Evolutionary conservation across 2,888 invertebrate species (phyloP).

Genomic region (Dermolepida albohirtum): DNA sequence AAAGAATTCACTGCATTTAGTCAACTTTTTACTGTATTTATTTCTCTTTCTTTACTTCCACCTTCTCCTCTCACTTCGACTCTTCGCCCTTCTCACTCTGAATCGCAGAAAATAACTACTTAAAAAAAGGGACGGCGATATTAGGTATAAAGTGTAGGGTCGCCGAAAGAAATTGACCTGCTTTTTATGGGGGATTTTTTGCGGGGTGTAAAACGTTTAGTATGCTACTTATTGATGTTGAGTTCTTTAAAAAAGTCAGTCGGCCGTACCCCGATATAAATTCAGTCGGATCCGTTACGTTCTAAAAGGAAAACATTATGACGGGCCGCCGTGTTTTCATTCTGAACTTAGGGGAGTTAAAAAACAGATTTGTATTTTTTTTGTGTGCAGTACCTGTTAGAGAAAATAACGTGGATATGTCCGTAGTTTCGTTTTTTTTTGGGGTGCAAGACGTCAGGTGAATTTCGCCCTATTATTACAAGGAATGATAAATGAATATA

Average conservation of each 20-base stretch:
- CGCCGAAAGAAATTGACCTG: slow-evolving; percentile 45
- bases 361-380: slow-evolving; percentile 51
- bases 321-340: not conserved
- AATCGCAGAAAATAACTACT: slow-evolving; percentile 7
- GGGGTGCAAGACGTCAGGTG: slow-evolving; percentile 51
- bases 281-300: slow-evolving; percentile 52
- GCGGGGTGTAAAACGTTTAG: slow-evolving; percentile 62
- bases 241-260: slow-evolving; percentile 55
- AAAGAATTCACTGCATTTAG: slow-evolving; percentile 33
- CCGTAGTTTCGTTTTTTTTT: slow-evolving; percentile 8
- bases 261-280: not conserved
- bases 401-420: not conserved
- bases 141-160: not conserved
- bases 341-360: slow-evolving; percentile 45
- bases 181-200: slow-evolving; percentile 59
- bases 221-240: slow-evolving; percentile 59
- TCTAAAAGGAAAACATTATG: slow-evolving; percentile 16
- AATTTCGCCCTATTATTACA: slow-evolving; percentile 41
- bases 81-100: not conserved
- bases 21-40: slow-evolving; percentile 14
- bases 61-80: not conserved
- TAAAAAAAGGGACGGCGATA: not conserved
- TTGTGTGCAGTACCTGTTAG: slow-evolving; percentile 55
- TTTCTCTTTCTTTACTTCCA: too few species aligned
- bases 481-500: slow-evolving; percentile 20